Evolutionary conservation across 2,113 vertebrate species (phyloP).

Genomic region (Nansenia antarctica): DNA sequence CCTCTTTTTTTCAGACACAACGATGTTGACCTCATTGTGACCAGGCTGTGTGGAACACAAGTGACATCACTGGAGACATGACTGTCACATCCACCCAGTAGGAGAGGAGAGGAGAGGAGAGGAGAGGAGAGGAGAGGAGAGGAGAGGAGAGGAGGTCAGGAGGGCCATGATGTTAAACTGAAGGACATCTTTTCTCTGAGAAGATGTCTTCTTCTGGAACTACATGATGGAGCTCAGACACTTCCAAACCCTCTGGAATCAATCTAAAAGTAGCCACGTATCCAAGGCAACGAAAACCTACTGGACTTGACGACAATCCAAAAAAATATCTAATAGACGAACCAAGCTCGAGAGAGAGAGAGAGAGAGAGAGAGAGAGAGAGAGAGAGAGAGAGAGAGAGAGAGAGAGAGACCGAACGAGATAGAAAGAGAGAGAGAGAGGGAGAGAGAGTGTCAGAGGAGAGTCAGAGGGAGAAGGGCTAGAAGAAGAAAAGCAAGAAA

Average conservation of each 20-base stretch:
- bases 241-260: not conserved
- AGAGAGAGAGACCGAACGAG: too few species aligned
- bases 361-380: too few species aligned
- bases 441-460: too few species aligned
- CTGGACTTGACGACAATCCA: conserved; percentile 53
- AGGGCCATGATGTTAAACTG: not conserved
- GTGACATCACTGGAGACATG: not conserved
- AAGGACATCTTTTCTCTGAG: not conserved
- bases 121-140: too few species aligned
- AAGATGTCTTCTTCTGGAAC: not conserved
- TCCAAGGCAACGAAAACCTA: conserved; percentile 11
- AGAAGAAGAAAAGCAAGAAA: not conserved
- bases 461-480: not conserved
- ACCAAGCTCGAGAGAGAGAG: too few species aligned
- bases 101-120: not conserved
- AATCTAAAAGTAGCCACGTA: not conserved
- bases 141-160: not conserved
- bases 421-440: too few species aligned
- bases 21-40: not conserved
- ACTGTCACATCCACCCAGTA: not conserved
- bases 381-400: too few species aligned
- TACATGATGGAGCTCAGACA: conserved; percentile 29
- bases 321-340: too few species aligned
- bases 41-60: not conserved
- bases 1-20: not conserved